Base-by-base conservation (phyloP, 2,888 invertebrate species). In the Eudemis profundana region DNA sequence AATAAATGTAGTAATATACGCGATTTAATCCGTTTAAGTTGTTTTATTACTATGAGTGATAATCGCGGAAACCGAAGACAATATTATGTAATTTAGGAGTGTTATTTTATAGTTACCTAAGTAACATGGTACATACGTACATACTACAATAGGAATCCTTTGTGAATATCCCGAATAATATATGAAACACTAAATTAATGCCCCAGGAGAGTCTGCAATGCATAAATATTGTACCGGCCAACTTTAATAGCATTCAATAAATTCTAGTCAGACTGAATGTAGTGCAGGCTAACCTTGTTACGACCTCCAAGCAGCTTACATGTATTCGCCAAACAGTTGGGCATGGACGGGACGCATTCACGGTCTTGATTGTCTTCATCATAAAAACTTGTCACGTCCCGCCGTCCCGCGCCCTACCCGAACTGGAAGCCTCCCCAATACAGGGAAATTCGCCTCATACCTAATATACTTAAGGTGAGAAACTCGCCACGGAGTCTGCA, bases 311-410 rank as follows among this genome's bases (percentile, higher is more conserved):
- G 36, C 33, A 47, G 33, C 68, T 70, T 72, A 71, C 72, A 73
- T 71, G 70, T 80, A 79, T 79, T 77, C 76, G 79, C 70, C 68
- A 78, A 81, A 78, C 72, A 78, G 53, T 59, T 59, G n/a, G 78
- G 78, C 76, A 79, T 77, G 77, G 77, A 81, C 83, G 81, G 78
- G 81, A 12, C 53, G 74, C 72, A 76, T 79, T 79, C 73, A 77
- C 77, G 76, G 77, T 76, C 77, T 79, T 86, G 86, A 85, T 86
- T 86, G 82, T 86, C 77, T 83, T 84, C 79, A 86, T 89, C 80
- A 80, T 83, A 81, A 78, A 89, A 82, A 75, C 87, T 74, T 69
- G 79, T 87, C 90, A 89, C 88, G 89, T 87, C 69, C 72, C 67
- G 66, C 44, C n/a, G n/a, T n/a, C n/a, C n/a, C n/a, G 68, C 74